Conservation (phyloP, 2,797 vertebrate species). For the Tokudaia tokunoshimensis region DNA sequence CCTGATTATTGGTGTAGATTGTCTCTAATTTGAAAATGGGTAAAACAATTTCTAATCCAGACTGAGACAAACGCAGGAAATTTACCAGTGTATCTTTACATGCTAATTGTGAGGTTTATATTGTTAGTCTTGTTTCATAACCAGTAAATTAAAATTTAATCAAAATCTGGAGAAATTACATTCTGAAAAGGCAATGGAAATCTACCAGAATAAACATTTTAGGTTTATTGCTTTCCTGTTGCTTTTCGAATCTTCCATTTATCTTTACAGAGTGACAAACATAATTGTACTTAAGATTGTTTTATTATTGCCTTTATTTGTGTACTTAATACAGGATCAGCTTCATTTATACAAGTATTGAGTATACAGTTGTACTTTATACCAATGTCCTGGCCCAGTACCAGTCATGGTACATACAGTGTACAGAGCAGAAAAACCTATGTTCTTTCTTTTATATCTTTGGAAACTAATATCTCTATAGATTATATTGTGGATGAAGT, state of each 20-base stretch:
- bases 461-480: conserved; percentile 12
- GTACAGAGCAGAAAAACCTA: background rate
- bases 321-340: background rate
- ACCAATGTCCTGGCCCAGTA: background rate
- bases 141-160: background rate
- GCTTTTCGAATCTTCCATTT: background rate
- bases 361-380: conserved; percentile 15
- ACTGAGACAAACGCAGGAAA: background rate
- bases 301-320: conserved; percentile 50
- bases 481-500: background rate
- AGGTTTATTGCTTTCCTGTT: background rate
- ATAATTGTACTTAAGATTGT: background rate
- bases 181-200: background rate
- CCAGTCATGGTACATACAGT: background rate
- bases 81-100: background rate
- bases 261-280: background rate
- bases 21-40: background rate
- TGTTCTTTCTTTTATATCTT: background rate
- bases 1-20: background rate
- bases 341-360: background rate
- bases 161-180: background rate
- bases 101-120: background rate
- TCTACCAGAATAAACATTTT: background rate
- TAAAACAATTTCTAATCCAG: conserved; percentile 9
- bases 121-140: background rate